These are phyloP conservation scores for Drosophila melanogaster DNA, from an alignment of 1,140 invertebrate genomes.

Conservation along the genomic window Release_6_plus_ISO1_MT NC_004354.4:11881501-11882000, in stretches of 20 bases:
- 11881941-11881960: not conserved
- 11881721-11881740: conserved; percentile 92
- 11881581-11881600: conserved; percentile 61
- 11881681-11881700: conserved; percentile 94
- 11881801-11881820: conserved; percentile 86
- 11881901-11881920: conserved; percentile 54
- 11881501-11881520: conserved; percentile 89
- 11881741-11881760: conserved; percentile 86
- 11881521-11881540: conserved; percentile 88
- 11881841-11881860: conserved; percentile 88
- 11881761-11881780: conserved; percentile 87
- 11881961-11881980: conserved; percentile 1
- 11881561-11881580: conserved; percentile 85
- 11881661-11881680: conserved; percentile 92
- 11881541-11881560: conserved; percentile 86
- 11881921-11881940: not conserved
- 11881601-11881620: conserved; percentile 56
- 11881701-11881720: conserved; percentile 91
- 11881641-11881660: conserved; percentile 73
- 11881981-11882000: conserved; percentile 17
- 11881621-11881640: conserved; percentile 51
- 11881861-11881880: conserved; percentile 87
- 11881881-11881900: conserved; percentile 84
- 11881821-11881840: conserved; percentile 80
- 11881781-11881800: conserved; percentile 87